Evolutionary conservation across 2,797 vertebrate genomes (phyloP), one percentile per base, ranked within the genome.

Genomic region (Okamejei kenojei): DNA sequence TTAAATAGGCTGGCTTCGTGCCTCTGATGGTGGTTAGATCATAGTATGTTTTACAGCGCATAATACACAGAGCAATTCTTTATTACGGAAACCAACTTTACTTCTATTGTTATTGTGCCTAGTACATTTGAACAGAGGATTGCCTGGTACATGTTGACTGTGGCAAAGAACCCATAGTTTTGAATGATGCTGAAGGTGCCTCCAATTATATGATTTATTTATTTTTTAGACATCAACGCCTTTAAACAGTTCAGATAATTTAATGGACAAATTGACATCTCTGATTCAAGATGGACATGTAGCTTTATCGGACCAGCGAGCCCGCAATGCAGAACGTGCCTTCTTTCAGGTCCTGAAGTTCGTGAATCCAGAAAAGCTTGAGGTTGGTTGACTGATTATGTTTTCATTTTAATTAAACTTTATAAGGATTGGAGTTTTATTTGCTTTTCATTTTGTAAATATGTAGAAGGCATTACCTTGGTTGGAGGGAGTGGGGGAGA

Each of bases 271-370:
- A 93, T 93, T 97, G 63, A 95, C 95, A 17, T 95, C 96, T 0
- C 73, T 95, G 0, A 96, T 98, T 32, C 95, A 93, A 93, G 97
- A 98, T 0, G 98, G 94, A 0, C 96, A 96, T 45, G 93, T 93
- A 0, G 96, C 97, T 32, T 94, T 97, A 93, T 38, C 91, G 0
- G 97, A 98, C 94, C 96, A 97, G 45, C 97, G 97, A 6, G 97
- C 96, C 94, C 96, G 95, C 79, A 97, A 97, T 0, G 98, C 98
- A 0, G 97, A 97, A 35, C 96, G 97, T 84, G 96, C 96, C 78
- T 99, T 99, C 94, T 96, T 96, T 6, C 94, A 95, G n/a, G 94
- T 97, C 10, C 94, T 98, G 77, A 93, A 65, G 0, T 93, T 97
- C 15, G 2, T 98, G 68, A 96, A 96, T 58, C 93, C 95, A 4